These are phyloP conservation scores for Tiliacea citrago DNA, from an alignment of 2,888 invertebrate genomes.

Conservation along the genomic window DNA sequence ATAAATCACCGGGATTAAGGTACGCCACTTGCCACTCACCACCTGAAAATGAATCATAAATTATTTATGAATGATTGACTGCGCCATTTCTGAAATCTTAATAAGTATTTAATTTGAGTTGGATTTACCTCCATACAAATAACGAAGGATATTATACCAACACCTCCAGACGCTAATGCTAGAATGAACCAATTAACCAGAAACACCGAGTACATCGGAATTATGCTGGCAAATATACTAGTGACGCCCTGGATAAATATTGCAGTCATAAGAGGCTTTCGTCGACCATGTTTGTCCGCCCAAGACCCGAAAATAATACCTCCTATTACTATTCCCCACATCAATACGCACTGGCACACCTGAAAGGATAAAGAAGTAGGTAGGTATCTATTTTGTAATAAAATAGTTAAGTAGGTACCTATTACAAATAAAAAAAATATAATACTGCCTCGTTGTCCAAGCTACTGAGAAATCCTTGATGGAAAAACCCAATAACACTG, in stretches of 20 bases:
- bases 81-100: neutral
- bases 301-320: conserved; percentile 91
- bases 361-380: conserved; percentile 60
- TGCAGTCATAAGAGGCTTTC: conserved; percentile 89
- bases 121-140: conserved; percentile 90
- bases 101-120: neutral
- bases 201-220: conserved; percentile 90
- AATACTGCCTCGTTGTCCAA: neutral
- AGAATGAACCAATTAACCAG: conserved; percentile 89
- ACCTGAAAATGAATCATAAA: conserved; percentile 74
- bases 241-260: conserved; percentile 89
- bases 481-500: neutral
- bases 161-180: conserved; percentile 92
- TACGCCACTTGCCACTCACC: conserved; percentile 91
- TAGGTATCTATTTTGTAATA: neutral
- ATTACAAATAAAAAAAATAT: neutral
- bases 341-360: conserved; percentile 91
- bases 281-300: conserved; percentile 92
- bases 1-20: conserved; percentile 91
- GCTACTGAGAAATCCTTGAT: neutral
- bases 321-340: conserved; percentile 92
- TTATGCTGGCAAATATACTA: conserved; percentile 88
- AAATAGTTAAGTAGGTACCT: neutral
- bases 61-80: neutral
- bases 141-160: conserved; percentile 92